phyloP scores from a whole-genome alignment of 2,888 invertebrate species.

The Gnatocerus cornutus region DNA sequence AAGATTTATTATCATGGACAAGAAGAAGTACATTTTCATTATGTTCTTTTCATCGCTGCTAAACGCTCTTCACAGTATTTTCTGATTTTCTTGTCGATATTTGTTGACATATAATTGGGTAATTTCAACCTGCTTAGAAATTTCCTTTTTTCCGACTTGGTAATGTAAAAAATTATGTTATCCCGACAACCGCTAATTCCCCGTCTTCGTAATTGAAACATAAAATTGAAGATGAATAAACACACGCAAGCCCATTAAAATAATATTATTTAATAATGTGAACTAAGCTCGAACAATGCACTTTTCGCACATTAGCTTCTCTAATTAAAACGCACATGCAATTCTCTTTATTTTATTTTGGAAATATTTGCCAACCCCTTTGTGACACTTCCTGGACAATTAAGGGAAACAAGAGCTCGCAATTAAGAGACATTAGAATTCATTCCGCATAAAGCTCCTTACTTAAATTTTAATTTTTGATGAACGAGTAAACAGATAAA shows the following conservation, averaged over 20 bases:
- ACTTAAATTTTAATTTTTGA: constrained; percentile 8
- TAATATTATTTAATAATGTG: constrained; percentile 16
- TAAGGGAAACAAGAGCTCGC: not conserved
- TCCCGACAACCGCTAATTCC: not conserved
- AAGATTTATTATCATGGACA: constrained; percentile 25
- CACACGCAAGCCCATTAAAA: constrained; percentile 22
- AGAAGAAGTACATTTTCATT: constrained; percentile 28
- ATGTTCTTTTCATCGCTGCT: constrained; percentile 8
- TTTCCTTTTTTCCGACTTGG: too few relatives aligned
- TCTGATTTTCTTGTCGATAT: too few relatives aligned
- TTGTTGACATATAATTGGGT: too few relatives aligned
- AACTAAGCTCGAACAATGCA: constrained; percentile 16
- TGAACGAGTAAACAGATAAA: constrained; percentile 13
- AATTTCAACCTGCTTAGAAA: too few relatives aligned
- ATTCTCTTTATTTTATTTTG: not conserved
- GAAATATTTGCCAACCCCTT: not conserved
- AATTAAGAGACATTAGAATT: constrained; percentile 22
- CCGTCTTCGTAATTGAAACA: not conserved
- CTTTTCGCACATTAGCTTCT: constrained; percentile 21
- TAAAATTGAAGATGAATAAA: constrained; percentile 12
- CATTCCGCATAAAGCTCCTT: constrained; percentile 3
- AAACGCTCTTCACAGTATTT: not conserved
- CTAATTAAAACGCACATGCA: constrained; percentile 26
- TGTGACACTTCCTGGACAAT: constrained; percentile 14
- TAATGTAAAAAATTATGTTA: too few relatives aligned